Percentiles rank a stretch among this genome's conserved stretches.
phyloP scores from a whole-genome alignment of 2,888 invertebrate genomes.

The Drosophila limbata region DNA sequence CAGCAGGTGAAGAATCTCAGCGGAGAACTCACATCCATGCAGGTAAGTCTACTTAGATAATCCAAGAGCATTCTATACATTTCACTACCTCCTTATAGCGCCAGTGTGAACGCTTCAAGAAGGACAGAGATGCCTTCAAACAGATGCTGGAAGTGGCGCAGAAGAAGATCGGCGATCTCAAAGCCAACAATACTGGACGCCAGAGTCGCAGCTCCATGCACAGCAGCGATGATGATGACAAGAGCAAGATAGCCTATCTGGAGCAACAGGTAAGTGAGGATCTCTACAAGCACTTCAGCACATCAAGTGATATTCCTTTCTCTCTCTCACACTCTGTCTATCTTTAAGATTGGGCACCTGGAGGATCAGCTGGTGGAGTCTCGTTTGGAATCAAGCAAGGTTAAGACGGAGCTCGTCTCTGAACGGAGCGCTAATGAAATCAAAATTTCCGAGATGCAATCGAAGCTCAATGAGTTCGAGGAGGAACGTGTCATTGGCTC shows the following conservation, averaged over 20 bases:
- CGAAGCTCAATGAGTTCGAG: constrained; percentile 90
- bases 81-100: constrained; percentile 66
- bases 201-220: constrained; percentile 88
- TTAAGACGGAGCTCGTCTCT: constrained; percentile 95
- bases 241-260: constrained; percentile 89
- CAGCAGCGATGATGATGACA: constrained; percentile 91
- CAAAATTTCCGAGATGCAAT: constrained; percentile 94
- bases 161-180: constrained; percentile 92
- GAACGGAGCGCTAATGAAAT: constrained; percentile 95
- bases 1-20: constrained; percentile 92
- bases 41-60: constrained; percentile 86
- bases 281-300: neutral
- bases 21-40: constrained; percentile 93
- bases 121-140: constrained; percentile 95
- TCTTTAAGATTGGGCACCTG: constrained; percentile 88
- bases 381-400: constrained; percentile 91
- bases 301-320: neutral
- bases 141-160: constrained; percentile 96
- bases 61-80: neutral
- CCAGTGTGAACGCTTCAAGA: constrained; percentile 89
- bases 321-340: neutral
- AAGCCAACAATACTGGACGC: constrained; percentile 86
- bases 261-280: constrained; percentile 89
- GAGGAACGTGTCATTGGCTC: constrained; percentile 94
- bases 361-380: constrained; percentile 96